Evolutionary conservation across 92 coral and sea anemone species (phyloP).

Genomic region (Isaurus tuberculatus): DNA sequence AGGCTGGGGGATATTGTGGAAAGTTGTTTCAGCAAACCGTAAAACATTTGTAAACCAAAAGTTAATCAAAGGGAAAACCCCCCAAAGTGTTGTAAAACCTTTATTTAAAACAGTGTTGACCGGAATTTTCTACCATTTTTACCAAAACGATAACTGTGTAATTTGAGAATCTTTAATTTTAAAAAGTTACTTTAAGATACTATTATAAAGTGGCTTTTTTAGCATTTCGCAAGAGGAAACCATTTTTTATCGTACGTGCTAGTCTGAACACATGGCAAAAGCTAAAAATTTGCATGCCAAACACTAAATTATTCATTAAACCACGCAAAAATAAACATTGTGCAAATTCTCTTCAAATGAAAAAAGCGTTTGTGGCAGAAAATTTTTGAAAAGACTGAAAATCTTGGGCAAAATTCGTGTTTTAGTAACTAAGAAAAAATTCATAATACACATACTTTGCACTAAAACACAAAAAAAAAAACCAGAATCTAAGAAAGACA

Average conservation of each 20-base stretch:
- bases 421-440: neutral
- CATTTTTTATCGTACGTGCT: constrained; percentile 16
- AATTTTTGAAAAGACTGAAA: constrained; percentile 1
- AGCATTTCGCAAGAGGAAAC: constrained; percentile 25
- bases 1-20: no score
- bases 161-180: no score
- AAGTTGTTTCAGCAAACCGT: no score
- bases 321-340: constrained; percentile 61
- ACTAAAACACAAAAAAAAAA: neutral
- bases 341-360: constrained; percentile 46
- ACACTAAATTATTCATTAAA: constrained; percentile 64
- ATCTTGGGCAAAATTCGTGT: neutral
- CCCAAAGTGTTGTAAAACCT: neutral
- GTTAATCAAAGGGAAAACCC: constrained; percentile 43
- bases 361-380: constrained; percentile 7
- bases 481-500: neutral
- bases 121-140: no score
- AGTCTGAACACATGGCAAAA: constrained; percentile 59
- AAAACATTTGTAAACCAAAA: neutral
- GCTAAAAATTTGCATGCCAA: constrained; percentile 52
- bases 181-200: no score
- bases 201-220: neutral
- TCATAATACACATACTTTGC: neutral
- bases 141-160: no score
- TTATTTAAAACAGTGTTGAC: neutral